phyloP scores from a whole-genome alignment of 2,113 vertebrate species.

The Sialia sialis region DNA sequence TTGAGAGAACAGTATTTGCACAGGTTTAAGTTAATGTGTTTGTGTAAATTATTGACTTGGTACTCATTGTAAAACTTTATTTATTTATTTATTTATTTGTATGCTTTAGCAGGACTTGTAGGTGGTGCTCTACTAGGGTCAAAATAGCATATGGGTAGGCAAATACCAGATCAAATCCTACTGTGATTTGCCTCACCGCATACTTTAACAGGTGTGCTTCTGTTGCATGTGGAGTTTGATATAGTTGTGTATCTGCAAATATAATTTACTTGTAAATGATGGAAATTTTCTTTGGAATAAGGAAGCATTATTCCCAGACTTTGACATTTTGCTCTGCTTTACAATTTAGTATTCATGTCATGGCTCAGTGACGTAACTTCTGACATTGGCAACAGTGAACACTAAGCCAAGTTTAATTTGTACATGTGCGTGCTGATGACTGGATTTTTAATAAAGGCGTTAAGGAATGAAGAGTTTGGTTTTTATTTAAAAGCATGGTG shows the following conservation, averaged over 20 bases:
- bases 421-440: neutral
- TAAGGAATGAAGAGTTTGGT: conserved; percentile 52
- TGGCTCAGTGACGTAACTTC: neutral
- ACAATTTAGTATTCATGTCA: conserved; percentile 1
- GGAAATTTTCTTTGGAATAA: neutral
- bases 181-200: conserved; percentile 16
- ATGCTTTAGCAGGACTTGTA: conserved; percentile 45
- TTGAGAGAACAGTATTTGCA: neutral
- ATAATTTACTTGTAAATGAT: conserved; percentile 1
- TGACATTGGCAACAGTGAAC: neutral
- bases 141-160: conserved; percentile 35
- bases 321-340: neutral
- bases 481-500: conserved; percentile 54
- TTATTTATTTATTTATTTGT: conserved; percentile 45
- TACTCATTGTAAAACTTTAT: conserved; percentile 34
- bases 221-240: conserved; percentile 16
- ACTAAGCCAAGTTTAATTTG: conserved; percentile 35
- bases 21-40: conserved; percentile 25
- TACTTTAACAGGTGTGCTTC: conserved; percentile 33
- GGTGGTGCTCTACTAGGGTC: conserved; percentile 26
- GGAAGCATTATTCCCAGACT: neutral
- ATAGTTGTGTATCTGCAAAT: conserved; percentile 55
- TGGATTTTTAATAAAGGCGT: conserved; percentile 46
- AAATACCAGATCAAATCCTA: conserved; percentile 8
- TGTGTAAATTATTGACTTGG: conserved; percentile 19